These are phyloP conservation scores for Phaethon lepturus DNA, from an alignment of 2,113 vertebrate species.

Conservation along the genomic window DNA sequence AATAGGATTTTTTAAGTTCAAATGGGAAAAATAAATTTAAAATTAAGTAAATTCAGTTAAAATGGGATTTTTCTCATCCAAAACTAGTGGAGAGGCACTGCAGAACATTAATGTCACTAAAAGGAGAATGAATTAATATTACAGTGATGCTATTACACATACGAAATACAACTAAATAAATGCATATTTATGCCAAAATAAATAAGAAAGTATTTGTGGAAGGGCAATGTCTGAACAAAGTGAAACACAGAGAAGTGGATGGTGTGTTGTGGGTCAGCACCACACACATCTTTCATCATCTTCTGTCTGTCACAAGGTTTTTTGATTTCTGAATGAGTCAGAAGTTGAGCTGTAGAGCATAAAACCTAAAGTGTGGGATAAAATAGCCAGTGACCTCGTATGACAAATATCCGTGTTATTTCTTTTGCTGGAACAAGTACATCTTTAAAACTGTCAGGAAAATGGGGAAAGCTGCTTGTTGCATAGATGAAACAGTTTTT, in stretches of 20 bases:
- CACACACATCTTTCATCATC: not conserved
- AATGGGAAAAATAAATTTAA: not conserved
- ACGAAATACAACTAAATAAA: rapidly evolving
- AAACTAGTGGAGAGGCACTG: not conserved
- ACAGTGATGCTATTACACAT: not conserved
- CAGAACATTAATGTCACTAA: not conserved
- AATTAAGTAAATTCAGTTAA: not conserved
- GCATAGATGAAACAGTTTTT: not conserved
- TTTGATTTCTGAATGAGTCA: not conserved
- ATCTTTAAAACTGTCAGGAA: not conserved
- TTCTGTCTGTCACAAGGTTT: not conserved
- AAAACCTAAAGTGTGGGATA: not conserved
- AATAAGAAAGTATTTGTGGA: not conserved
- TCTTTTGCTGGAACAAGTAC: not conserved
- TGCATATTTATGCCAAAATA: rapidly evolving
- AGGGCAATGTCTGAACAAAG: not conserved
- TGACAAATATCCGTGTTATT: not conserved
- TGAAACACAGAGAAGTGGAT: rapidly evolving
- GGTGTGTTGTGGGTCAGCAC: not conserved
- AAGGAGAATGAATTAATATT: not conserved
- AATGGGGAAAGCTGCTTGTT: not conserved
- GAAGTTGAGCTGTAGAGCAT: not conserved
- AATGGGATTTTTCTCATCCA: not conserved
- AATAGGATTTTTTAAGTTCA: not conserved
- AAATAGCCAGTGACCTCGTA: not conserved